phyloP scores from a whole-genome alignment of 1,140 invertebrate genomes.

The Anagrus nilaparvatae region DNA sequence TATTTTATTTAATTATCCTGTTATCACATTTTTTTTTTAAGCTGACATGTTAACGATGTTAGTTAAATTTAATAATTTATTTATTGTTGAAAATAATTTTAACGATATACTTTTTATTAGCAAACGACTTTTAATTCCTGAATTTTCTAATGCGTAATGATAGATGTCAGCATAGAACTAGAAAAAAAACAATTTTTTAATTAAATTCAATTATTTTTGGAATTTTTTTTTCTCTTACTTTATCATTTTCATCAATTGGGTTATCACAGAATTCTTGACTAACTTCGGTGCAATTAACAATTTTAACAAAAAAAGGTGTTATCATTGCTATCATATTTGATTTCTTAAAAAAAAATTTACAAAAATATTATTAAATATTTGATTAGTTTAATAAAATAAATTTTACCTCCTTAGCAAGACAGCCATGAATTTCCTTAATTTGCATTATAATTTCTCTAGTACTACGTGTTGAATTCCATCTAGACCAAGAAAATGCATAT shows the following conservation, averaged over 20 bases:
- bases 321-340: slow-evolving; percentile 49
- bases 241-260: slow-evolving; percentile 44
- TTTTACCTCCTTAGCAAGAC: slow-evolving; percentile 28
- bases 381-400: no score
- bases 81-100: slow-evolving; percentile 32
- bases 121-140: slow-evolving; percentile 34
- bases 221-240: slow-evolving; percentile 19
- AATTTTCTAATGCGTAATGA: slow-evolving; percentile 41
- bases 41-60: slow-evolving; percentile 39
- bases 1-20: background rate
- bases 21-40: slow-evolving; percentile 7
- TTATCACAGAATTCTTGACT: slow-evolving; percentile 52
- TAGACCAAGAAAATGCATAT: slow-evolving; percentile 79
- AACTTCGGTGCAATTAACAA: slow-evolving; percentile 61
- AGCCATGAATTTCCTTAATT: slow-evolving; percentile 56
- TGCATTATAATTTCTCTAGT: slow-evolving; percentile 61
- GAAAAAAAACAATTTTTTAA: slow-evolving; percentile 22
- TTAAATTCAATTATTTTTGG: slow-evolving; percentile 1
- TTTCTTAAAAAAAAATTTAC: slow-evolving; percentile 29
- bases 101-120: slow-evolving; percentile 32
- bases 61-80: slow-evolving; percentile 32
- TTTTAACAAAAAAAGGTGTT: slow-evolving; percentile 49
- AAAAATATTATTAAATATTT: no score
- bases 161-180: slow-evolving; percentile 64
- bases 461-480: slow-evolving; percentile 63